Conservation (phyloP, 1,140 invertebrate genomes). For the Adoxophyes honmai region DNA sequence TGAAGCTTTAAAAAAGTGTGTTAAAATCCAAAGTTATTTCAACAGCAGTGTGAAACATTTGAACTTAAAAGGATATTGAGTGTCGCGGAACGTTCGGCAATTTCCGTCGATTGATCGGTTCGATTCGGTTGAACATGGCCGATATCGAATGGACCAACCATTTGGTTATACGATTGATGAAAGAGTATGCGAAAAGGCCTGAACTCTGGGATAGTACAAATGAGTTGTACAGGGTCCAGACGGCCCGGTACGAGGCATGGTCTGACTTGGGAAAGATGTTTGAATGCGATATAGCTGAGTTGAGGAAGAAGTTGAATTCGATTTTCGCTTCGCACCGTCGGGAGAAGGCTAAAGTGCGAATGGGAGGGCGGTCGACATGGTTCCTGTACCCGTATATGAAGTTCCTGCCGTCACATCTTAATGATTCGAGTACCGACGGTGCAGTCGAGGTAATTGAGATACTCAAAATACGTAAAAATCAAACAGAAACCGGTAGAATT, state of each 20-base stretch:
- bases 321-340: constrained; percentile 61
- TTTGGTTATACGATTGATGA: constrained; percentile 39
- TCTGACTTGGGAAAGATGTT: constrained; percentile 44
- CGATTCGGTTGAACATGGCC: constrained; percentile 20
- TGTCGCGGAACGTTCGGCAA: constrained; percentile 15
- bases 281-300: constrained; percentile 50
- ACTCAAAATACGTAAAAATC: too few relatives aligned
- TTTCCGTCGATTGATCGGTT: constrained; percentile 16
- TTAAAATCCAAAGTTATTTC: too few relatives aligned
- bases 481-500: too few relatives aligned
- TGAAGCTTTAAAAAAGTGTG: too few relatives aligned
- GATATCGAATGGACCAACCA: constrained; percentile 54
- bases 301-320: constrained; percentile 62
- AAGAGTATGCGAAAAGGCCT: constrained; percentile 41
- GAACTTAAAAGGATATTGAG: not conserved
- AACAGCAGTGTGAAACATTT: too few relatives aligned
- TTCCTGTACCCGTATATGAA: constrained; percentile 53
- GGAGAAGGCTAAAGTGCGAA: constrained; percentile 52
- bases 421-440: constrained; percentile 15
- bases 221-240: constrained; percentile 40
- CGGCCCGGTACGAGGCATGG: constrained; percentile 59
- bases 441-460: not conserved
- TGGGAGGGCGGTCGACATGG: constrained; percentile 46
- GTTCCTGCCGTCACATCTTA: constrained; percentile 52
- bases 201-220: constrained; percentile 54